Evolutionary conservation across 2,888 invertebrate genomes (phyloP).

Genomic region (Schrankia costaestrigalis): DNA sequence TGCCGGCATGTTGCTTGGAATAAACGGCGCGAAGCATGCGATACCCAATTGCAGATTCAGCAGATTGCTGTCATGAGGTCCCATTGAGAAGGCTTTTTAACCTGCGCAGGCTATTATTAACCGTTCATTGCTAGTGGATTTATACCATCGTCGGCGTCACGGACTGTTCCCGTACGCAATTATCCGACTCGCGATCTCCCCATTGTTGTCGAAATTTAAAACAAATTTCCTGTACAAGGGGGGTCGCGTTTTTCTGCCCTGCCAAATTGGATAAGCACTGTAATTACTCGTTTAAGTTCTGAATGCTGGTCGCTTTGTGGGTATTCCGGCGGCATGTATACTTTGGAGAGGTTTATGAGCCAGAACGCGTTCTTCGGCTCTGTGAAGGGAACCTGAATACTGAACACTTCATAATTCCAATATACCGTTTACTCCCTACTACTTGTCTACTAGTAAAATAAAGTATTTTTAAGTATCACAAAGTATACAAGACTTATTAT

Average conservation of each 20-base stretch:
- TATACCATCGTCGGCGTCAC: slow-evolving; percentile 65
- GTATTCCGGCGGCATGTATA: slow-evolving; percentile 42
- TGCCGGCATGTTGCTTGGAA: slow-evolving; percentile 25
- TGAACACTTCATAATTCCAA: slow-evolving; percentile 24
- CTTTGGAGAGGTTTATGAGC: slow-evolving; percentile 57
- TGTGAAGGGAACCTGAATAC: slow-evolving; percentile 38
- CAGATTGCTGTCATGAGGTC: slow-evolving; percentile 57
- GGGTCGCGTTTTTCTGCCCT: slow-evolving; percentile 76
- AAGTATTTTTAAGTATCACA: slow-evolving; percentile 6
- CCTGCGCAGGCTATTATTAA: slow-evolving; percentile 70
- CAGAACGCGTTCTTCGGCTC: slow-evolving; percentile 44
- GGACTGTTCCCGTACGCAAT: slow-evolving; percentile 69
- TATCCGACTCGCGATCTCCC: slow-evolving; percentile 73
- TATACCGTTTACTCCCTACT: slow-evolving; percentile 12
- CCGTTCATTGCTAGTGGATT: slow-evolving; percentile 69
- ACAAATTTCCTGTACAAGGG: slow-evolving; percentile 77
- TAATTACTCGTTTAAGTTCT: slow-evolving; percentile 73
- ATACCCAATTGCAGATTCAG: slow-evolving; percentile 61
- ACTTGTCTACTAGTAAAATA: not conserved
- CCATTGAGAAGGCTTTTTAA: slow-evolving; percentile 61
- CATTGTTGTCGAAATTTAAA: slow-evolving; percentile 81
- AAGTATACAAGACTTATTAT: not conserved
- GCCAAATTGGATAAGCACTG: slow-evolving; percentile 79
- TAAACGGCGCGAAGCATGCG: slow-evolving; percentile 56
- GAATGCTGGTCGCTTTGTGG: slow-evolving; percentile 58